Percentiles rank a stretch among this genome's conserved stretches.
phyloP scores from a whole-genome alignment of 2,113 vertebrate genomes.

The Brachirus orientalis region DNA sequence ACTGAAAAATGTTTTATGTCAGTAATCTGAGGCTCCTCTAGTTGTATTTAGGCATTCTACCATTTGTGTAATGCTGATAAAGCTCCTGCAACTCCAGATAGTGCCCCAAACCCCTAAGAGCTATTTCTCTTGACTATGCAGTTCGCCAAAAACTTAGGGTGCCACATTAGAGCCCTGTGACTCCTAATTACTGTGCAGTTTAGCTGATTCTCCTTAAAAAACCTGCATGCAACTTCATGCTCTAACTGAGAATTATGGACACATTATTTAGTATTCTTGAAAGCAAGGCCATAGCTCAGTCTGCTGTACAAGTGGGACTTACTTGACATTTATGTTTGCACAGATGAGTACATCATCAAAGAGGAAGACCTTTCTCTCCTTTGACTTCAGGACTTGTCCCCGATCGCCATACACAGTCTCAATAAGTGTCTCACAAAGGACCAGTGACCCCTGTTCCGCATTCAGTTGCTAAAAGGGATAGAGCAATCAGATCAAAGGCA shows the following conservation, averaged over 20 bases:
- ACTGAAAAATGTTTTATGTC: slow-evolving; percentile 66
- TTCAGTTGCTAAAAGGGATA: slow-evolving; percentile 80
- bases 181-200: slow-evolving; percentile 43
- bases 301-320: slow-evolving; percentile 60
- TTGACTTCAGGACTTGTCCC: slow-evolving; percentile 95
- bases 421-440: slow-evolving; percentile 92
- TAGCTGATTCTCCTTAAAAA: slow-evolving; percentile 31
- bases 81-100: slow-evolving; percentile 72
- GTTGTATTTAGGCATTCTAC: slow-evolving; percentile 68
- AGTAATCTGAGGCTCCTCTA: slow-evolving; percentile 67
- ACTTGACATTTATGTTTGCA: slow-evolving; percentile 97
- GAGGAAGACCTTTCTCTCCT: slow-evolving; percentile 94
- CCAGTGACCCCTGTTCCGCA: slow-evolving; percentile 89
- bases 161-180: slow-evolving; percentile 43
- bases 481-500: slow-evolving; percentile 61
- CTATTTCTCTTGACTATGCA: slow-evolving; percentile 64
- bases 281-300: slow-evolving; percentile 17
- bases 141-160: slow-evolving; percentile 63
- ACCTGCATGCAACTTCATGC: slow-evolving; percentile 18
- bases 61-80: slow-evolving; percentile 78
- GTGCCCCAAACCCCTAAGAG: slow-evolving; percentile 52
- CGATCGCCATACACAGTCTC: slow-evolving; percentile 94
- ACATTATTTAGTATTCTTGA: slow-evolving; percentile 27
- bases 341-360: slow-evolving; percentile 92
- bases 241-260: not conserved